These are phyloP conservation scores for Drosophila stalkeri DNA, from an alignment of 2,888 invertebrate genomes.

Conservation along the genomic window DNA sequence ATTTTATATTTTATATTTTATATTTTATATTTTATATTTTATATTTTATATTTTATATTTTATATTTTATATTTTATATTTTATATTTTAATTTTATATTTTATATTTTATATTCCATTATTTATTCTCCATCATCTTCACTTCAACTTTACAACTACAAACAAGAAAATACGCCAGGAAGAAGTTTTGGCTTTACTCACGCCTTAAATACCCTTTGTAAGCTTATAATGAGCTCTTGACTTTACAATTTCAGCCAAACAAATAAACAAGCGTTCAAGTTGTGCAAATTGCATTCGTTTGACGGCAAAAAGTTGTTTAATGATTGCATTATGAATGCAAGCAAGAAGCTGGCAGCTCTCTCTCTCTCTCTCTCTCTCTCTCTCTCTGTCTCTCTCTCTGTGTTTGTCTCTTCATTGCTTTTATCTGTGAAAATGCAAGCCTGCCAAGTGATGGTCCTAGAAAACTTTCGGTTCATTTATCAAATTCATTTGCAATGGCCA, in stretches of 20 bases:
- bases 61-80: no score
- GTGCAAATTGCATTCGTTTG: slow-evolving; percentile 41
- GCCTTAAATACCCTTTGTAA: slow-evolving; percentile 9
- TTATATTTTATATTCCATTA: no score
- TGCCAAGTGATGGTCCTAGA: slow-evolving; percentile 4
- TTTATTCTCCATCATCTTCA: neutral
- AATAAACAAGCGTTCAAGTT: slow-evolving; percentile 17
- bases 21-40: no score
- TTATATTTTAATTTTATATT: no score
- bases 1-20: no score
- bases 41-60: no score
- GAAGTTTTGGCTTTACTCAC: neutral
- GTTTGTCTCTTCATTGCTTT: neutral
- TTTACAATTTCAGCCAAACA: slow-evolving; percentile 13
- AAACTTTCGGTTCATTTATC: slow-evolving; percentile 62
- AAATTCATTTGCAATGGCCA: slow-evolving; percentile 56
- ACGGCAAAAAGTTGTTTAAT: slow-evolving; percentile 47
- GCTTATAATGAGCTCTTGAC: slow-evolving; percentile 16
- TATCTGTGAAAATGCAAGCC: slow-evolving; percentile 12
- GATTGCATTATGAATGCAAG: slow-evolving; percentile 48
- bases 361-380: neutral
- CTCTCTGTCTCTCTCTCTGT: neutral
- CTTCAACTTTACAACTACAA: neutral
- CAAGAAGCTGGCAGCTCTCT: slow-evolving; percentile 10
- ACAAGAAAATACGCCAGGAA: neutral